phyloP scores from a whole-genome alignment of 2,113 vertebrate genomes.

The Cheirogaleus medius region DNA sequence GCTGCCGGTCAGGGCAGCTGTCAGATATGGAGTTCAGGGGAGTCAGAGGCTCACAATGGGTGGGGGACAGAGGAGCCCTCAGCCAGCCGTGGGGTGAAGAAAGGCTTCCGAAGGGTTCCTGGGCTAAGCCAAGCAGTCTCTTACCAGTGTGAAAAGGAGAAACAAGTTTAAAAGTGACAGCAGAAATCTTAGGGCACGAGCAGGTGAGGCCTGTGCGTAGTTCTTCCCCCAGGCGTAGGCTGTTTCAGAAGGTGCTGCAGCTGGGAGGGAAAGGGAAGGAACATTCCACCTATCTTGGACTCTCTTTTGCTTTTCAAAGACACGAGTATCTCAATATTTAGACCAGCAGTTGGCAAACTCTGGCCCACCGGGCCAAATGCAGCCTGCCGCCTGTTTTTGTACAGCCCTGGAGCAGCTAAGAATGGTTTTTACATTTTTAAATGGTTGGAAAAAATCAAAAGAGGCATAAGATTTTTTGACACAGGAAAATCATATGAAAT shows the following conservation, averaged over 20 bases:
- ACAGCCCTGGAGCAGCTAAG: neutral
- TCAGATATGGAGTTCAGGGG: neutral
- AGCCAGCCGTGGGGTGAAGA: neutral
- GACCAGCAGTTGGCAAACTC: neutral
- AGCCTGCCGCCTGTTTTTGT: neutral
- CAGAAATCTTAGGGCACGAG: neutral
- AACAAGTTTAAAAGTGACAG: neutral
- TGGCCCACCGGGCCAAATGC: neutral
- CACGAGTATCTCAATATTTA: neutral
- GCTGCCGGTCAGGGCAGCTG: neutral
- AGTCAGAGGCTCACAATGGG: no score
- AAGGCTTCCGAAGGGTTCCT: neutral
- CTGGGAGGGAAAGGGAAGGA: neutral
- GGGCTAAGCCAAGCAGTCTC: neutral
- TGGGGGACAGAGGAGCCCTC: neutral
- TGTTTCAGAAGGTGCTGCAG: neutral
- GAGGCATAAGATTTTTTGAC: neutral
- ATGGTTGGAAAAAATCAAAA: neutral
- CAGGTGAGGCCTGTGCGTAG: no score
- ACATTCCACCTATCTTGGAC: neutral
- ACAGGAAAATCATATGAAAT: neutral
- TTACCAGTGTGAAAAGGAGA: neutral
- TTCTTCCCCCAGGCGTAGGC: neutral
- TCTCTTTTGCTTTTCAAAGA: neutral
- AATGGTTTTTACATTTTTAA: slow-evolving; percentile 3